Percentiles rank a stretch among this genome's conserved stretches.
Evolutionary conservation across 1,140 invertebrate species (phyloP).

Genomic region (Battus philenor): DNA sequence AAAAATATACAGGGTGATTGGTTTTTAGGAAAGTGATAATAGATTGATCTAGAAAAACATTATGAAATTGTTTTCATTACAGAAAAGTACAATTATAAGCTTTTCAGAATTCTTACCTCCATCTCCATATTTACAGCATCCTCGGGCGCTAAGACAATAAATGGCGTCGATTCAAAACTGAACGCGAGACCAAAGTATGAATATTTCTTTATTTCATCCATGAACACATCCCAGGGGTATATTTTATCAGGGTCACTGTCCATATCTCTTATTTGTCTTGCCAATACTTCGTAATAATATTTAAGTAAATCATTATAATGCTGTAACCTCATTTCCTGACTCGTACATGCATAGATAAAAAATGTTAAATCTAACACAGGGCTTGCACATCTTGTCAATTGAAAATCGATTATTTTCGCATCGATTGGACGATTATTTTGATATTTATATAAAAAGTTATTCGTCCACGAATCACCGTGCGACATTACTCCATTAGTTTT

Average conservation of each 20-base stretch:
- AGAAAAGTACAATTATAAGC: no score
- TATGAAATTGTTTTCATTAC: background rate
- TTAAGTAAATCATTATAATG: conserved; percentile 78
- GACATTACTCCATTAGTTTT: conserved; percentile 76
- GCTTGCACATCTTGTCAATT: conserved; percentile 78
- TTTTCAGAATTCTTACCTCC: conserved; percentile 65
- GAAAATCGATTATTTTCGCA: conserved; percentile 82
- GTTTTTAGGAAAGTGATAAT: no score
- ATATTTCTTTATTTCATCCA: conserved; percentile 78
- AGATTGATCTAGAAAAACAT: no score
- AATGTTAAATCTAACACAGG: conserved; percentile 79
- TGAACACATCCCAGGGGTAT: conserved; percentile 74
- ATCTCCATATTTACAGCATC: conserved; percentile 79
- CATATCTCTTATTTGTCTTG: conserved; percentile 73
- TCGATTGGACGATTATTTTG: conserved; percentile 56
- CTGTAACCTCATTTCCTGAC: conserved; percentile 73
- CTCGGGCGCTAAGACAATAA: conserved; percentile 77
- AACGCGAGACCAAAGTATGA: conserved; percentile 79
- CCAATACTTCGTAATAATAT: conserved; percentile 77
- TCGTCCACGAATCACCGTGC: conserved; percentile 85
- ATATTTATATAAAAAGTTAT: conserved; percentile 81
- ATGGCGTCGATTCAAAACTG: conserved; percentile 79
- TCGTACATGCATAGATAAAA: conserved; percentile 80
- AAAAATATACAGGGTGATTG: no score
- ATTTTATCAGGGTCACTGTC: conserved; percentile 78